Evolutionary conservation across 2,113 vertebrate genomes (phyloP).

Genomic region (Macrotus californicus): DNA sequence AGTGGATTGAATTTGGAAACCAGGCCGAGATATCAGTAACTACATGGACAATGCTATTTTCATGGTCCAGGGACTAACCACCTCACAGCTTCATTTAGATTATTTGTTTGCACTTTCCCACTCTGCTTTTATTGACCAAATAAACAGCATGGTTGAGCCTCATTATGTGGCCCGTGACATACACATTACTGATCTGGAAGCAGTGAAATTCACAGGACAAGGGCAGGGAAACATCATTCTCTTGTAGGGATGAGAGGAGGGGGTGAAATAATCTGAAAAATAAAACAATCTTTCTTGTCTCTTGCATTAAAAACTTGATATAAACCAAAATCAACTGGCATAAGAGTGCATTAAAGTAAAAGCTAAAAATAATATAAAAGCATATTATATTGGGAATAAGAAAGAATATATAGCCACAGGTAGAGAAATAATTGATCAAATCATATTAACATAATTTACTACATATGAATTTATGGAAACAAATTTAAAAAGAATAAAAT

Average conservation of each 20-base stretch:
- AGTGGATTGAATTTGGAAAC: fast-evolving
- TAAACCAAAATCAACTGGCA: not conserved
- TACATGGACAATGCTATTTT: not conserved
- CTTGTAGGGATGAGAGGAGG: not conserved
- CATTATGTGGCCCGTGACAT: not conserved
- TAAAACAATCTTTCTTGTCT: not conserved
- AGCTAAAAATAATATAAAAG: not conserved
- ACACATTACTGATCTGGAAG: not conserved
- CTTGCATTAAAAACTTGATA: not conserved
- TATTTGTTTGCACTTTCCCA: not conserved
- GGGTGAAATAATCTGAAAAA: not conserved
- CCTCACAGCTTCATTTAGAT: not conserved
- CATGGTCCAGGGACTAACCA: not conserved
- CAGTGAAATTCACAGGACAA: not conserved
- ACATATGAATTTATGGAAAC: not conserved
- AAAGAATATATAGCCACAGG: not conserved
- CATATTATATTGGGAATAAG: not conserved
- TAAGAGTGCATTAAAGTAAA: not conserved
- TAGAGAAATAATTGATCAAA: not conserved
- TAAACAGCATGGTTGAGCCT: not conserved
- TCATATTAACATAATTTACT: not conserved
- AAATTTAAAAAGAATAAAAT: not conserved
- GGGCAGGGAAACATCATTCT: not conserved
- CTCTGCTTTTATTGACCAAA: not conserved
- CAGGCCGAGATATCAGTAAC: not conserved